These are phyloP conservation scores for Thalpophila matura DNA, from an alignment of 2,888 invertebrate genomes.

Conservation along the genomic window DNA sequence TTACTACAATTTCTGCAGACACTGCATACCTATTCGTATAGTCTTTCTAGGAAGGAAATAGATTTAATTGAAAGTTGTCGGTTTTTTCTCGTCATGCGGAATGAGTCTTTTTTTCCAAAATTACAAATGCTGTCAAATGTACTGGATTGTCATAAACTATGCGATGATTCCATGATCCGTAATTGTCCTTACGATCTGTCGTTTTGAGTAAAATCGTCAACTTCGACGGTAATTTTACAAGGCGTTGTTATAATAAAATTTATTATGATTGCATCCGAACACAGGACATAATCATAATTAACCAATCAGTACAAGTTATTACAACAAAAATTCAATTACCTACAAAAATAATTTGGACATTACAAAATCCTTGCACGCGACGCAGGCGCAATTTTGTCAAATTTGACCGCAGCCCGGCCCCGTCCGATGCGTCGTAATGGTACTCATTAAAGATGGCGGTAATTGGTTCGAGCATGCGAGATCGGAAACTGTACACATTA, in stretches of 20 bases:
- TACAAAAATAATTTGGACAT: conserved; percentile 50
- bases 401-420: conserved; percentile 62
- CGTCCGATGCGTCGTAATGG: conserved; percentile 59
- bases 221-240: conserved; percentile 13
- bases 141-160: no score
- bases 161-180: no score
- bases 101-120: no score
- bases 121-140: no score
- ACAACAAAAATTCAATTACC: conserved; percentile 54
- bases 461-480: conserved; percentile 71
- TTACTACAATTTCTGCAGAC: conserved; percentile 4
- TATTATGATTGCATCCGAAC: conserved; percentile 35
- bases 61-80: conserved; percentile 17
- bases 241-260: conserved; percentile 37
- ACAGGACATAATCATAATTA: conserved; percentile 46
- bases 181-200: no score
- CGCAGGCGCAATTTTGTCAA: conserved; percentile 68
- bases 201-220: conserved; percentile 12
- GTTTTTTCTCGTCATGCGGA: not conserved
- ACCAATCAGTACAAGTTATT: conserved; percentile 40
- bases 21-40: conserved; percentile 19
- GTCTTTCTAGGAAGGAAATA: conserved; percentile 19
- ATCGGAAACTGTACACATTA: conserved; percentile 49
- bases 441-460: conserved; percentile 66
- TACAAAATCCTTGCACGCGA: conserved; percentile 52